Conservation (phyloP, 2,888 invertebrate species). For the Aporophyla lueneburgensis region DNA sequence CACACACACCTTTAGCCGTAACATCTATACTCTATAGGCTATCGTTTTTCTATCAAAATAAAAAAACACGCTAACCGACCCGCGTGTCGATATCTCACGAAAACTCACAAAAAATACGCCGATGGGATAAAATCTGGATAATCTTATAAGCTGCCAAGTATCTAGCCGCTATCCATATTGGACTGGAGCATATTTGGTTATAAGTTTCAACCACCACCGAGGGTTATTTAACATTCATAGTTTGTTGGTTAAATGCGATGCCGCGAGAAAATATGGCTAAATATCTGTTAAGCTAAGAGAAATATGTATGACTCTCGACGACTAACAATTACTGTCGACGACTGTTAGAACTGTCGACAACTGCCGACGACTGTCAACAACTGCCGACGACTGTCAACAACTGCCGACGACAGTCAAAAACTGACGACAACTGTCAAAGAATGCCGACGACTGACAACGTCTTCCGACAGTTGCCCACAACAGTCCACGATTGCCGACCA, state of each 20-base stretch:
- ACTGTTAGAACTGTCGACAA: too few relatives aligned
- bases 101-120: not conserved
- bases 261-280: not conserved
- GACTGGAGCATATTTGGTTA: not conserved
- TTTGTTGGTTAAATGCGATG: slow-evolving; percentile 20
- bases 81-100: not conserved
- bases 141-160: not conserved
- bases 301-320: not conserved
- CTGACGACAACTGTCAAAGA: too few relatives aligned
- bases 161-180: not conserved
- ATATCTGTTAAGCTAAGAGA: not conserved
- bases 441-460: not conserved
- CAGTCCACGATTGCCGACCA: not conserved
- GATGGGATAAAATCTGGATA: not conserved
- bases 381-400: not conserved
- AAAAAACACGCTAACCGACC: not conserved
- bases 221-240: slow-evolving; percentile 2
- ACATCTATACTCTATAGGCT: not conserved
- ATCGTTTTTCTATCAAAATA: not conserved
- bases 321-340: too few relatives aligned
- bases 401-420: not conserved
- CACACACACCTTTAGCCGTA: too few relatives aligned
- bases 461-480: too few relatives aligned
- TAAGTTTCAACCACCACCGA: slow-evolving; percentile 10
- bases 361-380: not conserved